phyloP scores from a whole-genome alignment of 2,888 invertebrate genomes.

The Tenodera sinensis region DNA sequence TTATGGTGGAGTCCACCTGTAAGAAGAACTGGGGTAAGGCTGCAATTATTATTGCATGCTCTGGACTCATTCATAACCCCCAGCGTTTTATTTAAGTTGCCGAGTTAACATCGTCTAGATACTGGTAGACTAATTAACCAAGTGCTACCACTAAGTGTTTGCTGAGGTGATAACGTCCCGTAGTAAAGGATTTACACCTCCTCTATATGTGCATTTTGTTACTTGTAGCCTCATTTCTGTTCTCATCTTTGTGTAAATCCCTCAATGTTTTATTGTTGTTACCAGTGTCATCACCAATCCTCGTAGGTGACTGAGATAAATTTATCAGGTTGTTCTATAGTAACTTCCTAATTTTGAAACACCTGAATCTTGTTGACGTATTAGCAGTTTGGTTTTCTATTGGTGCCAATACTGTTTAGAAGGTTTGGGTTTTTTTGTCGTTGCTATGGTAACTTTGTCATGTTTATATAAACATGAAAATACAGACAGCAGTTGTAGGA shows the following conservation, averaged over 20 bases:
- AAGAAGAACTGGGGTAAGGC: neutral
- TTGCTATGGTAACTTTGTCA: too few species aligned
- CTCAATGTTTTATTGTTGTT: too few species aligned
- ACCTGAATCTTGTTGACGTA: too few species aligned
- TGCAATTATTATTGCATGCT: neutral
- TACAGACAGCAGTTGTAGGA: too few species aligned
- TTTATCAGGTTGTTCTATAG: too few species aligned
- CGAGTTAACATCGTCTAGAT: neutral
- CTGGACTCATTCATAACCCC: neutral
- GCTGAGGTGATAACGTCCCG: neutral
- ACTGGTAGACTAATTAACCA: neutral
- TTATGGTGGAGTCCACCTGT: neutral
- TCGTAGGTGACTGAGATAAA: too few species aligned
- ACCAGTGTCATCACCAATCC: too few species aligned
- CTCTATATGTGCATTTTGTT: neutral
- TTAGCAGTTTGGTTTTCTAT: too few species aligned
- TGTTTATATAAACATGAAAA: too few species aligned
- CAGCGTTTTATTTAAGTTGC: neutral
- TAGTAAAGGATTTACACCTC: neutral
- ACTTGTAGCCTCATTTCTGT: neutral
- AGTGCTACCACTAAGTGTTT: neutral
- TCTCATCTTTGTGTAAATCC: neutral
- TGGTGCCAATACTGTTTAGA: too few species aligned
- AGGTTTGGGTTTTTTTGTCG: too few species aligned
- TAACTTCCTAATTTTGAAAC: too few species aligned